These are phyloP conservation scores for Mareca strepera DNA, from an alignment of 2,797 vertebrate genomes.

Conservation along the genomic window DNA sequence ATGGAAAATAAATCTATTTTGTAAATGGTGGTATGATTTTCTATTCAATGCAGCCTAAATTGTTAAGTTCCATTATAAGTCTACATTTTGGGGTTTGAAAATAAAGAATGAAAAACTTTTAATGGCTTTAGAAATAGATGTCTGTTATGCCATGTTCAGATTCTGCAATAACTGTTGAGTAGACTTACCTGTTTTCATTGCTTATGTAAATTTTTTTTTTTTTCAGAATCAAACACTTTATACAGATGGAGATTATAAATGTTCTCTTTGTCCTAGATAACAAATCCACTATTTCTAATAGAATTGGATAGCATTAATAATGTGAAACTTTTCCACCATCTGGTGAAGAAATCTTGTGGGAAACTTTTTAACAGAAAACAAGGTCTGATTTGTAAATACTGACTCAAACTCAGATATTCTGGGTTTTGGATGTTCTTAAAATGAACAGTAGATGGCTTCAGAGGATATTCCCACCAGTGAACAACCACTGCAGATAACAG, in stretches of 20 bases:
- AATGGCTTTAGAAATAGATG: not conserved
- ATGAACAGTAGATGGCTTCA: slow-evolving; percentile 51
- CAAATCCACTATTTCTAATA: slow-evolving; percentile 68
- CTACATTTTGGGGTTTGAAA: not conserved
- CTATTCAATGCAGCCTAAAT: not conserved
- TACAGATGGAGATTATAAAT: slow-evolving; percentile 67
- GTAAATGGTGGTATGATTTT: not conserved
- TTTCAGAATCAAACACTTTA: slow-evolving; percentile 37
- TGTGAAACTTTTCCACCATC: slow-evolving; percentile 67
- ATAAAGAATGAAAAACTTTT: not conserved
- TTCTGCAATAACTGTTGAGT: not conserved
- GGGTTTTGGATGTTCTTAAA: slow-evolving; percentile 14
- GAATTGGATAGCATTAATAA: slow-evolving; percentile 75
- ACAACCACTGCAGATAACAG: not conserved
- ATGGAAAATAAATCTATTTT: not conserved
- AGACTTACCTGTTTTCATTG: not conserved
- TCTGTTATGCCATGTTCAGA: not conserved
- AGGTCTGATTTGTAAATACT: slow-evolving; percentile 56
- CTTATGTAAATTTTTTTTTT: slow-evolving; percentile 55
- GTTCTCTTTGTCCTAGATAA: slow-evolving; percentile 69
- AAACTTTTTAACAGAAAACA: slow-evolving; percentile 55
- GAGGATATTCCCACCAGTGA: not conserved
- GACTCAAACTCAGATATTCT: slow-evolving; percentile 13
- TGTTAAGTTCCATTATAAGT: not conserved
- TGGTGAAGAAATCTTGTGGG: slow-evolving; percentile 64